Percentiles rank a stretch among this genome's conserved stretches.
phyloP scores from a whole-genome alignment of 2,113 vertebrate species.

The Xiphophorus couchianus region DNA sequence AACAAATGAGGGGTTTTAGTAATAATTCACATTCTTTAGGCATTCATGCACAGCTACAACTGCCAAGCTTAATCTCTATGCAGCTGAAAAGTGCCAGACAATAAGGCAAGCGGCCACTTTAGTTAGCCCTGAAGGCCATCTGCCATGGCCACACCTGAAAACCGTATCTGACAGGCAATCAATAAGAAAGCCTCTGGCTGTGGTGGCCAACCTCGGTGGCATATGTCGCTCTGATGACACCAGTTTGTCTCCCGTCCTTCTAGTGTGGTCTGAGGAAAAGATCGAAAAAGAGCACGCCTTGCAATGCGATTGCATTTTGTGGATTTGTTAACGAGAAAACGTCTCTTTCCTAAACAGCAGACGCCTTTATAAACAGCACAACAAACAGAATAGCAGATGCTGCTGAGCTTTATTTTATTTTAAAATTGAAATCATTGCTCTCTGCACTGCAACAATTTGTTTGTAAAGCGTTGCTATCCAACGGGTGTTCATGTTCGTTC shows the following conservation, averaged over 20 bases:
- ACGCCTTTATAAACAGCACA: conserved; percentile 1
- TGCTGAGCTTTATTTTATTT: conserved; percentile 4
- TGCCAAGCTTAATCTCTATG: conserved; percentile 13
- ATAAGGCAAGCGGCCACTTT: conserved; percentile 31
- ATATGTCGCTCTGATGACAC: conserved; percentile 70
- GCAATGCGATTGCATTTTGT: background rate
- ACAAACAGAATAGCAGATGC: background rate
- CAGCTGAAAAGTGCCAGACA: conserved; percentile 16
- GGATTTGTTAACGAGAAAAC: background rate
- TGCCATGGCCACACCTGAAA: conserved; percentile 69
- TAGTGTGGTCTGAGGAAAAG: conserved; percentile 17
- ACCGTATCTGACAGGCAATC: conserved; percentile 76
- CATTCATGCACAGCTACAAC: conserved; percentile 13
- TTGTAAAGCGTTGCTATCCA: background rate
- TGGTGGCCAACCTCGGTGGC: conserved; percentile 66
- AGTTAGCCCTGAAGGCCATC: conserved; percentile 64
- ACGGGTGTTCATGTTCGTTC: no score
- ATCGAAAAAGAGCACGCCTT: background rate
- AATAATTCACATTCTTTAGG: background rate
- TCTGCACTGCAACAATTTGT: background rate
- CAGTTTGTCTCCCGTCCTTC: conserved; percentile 40
- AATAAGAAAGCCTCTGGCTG: conserved; percentile 74
- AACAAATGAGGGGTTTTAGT: background rate
- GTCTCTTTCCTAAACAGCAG: background rate
- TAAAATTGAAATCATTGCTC: background rate